Evolutionary conservation across 2,888 invertebrate species (phyloP), one percentile per base, ranked within the genome.

Genomic region (Clivina fossor): DNA sequence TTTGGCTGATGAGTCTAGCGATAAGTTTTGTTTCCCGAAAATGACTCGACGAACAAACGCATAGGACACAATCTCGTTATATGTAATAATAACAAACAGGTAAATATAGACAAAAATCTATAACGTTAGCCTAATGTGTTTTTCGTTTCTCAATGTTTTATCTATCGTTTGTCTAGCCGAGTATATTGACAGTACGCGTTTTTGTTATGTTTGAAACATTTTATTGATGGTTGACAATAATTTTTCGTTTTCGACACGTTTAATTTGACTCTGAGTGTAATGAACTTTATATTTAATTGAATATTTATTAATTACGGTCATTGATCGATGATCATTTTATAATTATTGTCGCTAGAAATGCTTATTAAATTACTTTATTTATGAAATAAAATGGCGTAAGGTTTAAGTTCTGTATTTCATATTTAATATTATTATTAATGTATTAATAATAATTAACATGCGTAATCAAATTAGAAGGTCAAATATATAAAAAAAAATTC

Each of bases 141-240:
- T 49, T 20, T 51, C 43, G 20, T 28, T n/a, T n/a, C n/a, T n/a
- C n/a, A n/a, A n/a, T n/a, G n/a, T n/a, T 38, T 15, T 51, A 28
- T 51, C 40, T 28, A 33, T 40, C 15, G 28, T 53, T 53, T 35
- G 53, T 53, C 53, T 53, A 4, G 26, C 40, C 22, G 30, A 43
- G 53, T 53, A 18, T 53, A 53, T 53, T 53, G 53, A 53, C 53
- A 33, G 50, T 7, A 7, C 18, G 19, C 19, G 13, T 28, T 16
- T 26, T 19, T 43, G 44, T 44, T 44, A 20, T 49, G 38, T 38
- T 9, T 30, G 30, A 11, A 2, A 4, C 13, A 13, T 30, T 30
- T 9, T 11, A 11, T 30, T 30, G 2, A 13, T 30, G 9, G 30
- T 30, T 30, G n/a, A 30, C 9, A 11, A 9, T 30, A 3, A 30